Percentiles rank a stretch among this genome's conserved stretches.
Evolutionary conservation across 2,888 invertebrate genomes (phyloP).

Genomic region (Dryomyza anilis): DNA sequence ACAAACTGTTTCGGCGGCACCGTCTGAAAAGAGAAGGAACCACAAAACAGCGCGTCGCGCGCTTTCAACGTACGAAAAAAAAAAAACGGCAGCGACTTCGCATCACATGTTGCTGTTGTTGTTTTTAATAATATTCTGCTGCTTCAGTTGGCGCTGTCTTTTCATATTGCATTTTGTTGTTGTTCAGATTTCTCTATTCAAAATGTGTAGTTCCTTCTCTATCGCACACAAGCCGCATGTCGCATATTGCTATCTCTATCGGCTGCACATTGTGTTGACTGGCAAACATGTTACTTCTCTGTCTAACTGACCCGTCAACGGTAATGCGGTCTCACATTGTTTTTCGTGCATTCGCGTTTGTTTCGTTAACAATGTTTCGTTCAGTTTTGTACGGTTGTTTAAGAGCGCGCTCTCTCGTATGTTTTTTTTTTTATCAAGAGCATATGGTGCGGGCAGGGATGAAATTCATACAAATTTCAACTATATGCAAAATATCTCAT

Average conservation of each 20-base stretch:
- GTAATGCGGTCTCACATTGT: too few relatives aligned
- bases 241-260: conserved; percentile 41
- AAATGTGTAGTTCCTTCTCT: conserved; percentile 36
- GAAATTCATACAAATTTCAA: neutral
- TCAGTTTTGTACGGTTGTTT: neutral
- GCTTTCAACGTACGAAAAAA: too few relatives aligned
- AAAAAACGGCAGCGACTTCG: too few relatives aligned
- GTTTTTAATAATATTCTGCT: conserved; percentile 32
- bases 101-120: conserved; percentile 10
- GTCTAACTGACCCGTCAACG: conserved; percentile 33
- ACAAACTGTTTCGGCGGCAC: conserved; percentile 18
- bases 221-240: conserved; percentile 35
- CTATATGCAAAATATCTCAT: too few relatives aligned
- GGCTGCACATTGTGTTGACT: conserved; percentile 21
- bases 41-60: conserved; percentile 7
- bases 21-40: conserved; percentile 28
- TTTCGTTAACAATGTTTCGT: neutral
- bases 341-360: too few relatives aligned
- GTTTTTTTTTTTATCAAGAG: neutral
- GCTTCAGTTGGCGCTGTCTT: conserved; percentile 38
- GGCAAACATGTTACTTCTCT: conserved; percentile 27
- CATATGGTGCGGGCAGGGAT: too few relatives aligned
- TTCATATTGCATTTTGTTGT: conserved; percentile 29
- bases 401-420: neutral
- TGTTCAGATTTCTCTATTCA: conserved; percentile 23